Evolutionary conservation across 2,113 vertebrate genomes (phyloP).

Genomic region (Gymnobelideus leadbeateri): DNA sequence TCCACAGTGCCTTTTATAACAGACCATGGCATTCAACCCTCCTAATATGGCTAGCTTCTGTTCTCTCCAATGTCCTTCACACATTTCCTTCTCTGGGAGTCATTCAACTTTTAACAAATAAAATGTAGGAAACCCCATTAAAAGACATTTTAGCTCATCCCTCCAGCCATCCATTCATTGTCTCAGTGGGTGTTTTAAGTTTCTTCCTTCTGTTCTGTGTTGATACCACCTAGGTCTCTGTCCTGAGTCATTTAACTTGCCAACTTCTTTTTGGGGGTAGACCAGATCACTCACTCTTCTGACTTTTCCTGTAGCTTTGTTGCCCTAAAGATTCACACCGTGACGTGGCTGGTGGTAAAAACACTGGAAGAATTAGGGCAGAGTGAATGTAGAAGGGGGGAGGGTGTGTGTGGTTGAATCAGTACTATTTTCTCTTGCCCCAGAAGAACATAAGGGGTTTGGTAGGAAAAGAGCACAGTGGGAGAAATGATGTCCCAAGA

Average conservation of each 20-base stretch:
- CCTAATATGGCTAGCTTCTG: background rate
- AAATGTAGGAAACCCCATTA: background rate
- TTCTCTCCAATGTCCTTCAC: background rate
- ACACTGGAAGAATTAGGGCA: background rate
- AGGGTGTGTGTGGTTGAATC: background rate
- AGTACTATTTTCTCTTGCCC: conserved; percentile 27
- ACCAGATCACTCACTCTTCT: background rate
- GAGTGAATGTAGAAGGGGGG: background rate
- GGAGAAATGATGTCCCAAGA: background rate
- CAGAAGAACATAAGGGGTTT: conserved; percentile 11
- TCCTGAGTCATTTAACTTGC: background rate
- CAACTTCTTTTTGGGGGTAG: background rate
- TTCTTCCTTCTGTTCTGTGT: background rate
- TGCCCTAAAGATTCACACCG: background rate
- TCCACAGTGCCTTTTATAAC: background rate
- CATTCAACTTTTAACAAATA: background rate
- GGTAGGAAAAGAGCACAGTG: background rate
- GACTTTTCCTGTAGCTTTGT: background rate
- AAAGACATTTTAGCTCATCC: background rate
- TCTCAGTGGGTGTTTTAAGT: background rate
- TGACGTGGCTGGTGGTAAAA: background rate
- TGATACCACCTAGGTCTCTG: background rate
- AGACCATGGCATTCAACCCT: background rate
- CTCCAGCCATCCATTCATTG: background rate
- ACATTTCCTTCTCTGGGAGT: background rate